Evolutionary conservation across 1,140 invertebrate species (phyloP).

Genomic region (Sycobia sp.): DNA sequence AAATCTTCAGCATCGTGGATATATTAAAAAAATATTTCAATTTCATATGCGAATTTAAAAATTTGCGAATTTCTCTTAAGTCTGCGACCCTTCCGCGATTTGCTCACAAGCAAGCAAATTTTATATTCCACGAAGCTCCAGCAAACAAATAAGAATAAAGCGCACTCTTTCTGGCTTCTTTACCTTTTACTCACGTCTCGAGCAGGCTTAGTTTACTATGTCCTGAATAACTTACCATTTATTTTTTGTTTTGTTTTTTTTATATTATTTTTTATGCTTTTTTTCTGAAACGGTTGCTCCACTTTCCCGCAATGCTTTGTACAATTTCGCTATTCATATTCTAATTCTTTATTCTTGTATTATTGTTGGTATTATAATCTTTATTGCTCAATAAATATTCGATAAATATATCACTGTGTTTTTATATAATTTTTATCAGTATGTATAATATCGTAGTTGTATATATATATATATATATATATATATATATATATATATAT

Average conservation of each 20-base stretch:
- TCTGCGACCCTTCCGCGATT: too few relatives aligned
- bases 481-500: too few relatives aligned
- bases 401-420: conserved; percentile 59
- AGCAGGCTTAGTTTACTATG: neutral
- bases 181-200: conserved; percentile 29
- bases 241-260: conserved; percentile 32
- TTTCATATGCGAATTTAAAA: too few relatives aligned
- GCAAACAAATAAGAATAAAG: conserved; percentile 21
- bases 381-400: conserved; percentile 59
- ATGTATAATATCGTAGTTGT: conserved; percentile 44
- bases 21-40: too few relatives aligned
- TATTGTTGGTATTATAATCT: conserved; percentile 31
- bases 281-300: conserved; percentile 27
- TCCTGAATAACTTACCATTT: too few relatives aligned
- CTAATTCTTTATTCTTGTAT: conserved; percentile 33
- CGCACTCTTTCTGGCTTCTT: conserved; percentile 14
- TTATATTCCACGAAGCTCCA: conserved; percentile 3
- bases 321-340: conserved; percentile 51
- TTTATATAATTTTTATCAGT: conserved; percentile 45
- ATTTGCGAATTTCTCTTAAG: too few relatives aligned
- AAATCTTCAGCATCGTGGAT: too few relatives aligned
- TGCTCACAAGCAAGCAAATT: neutral
- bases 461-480: too few relatives aligned
- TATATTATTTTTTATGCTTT: conserved; percentile 33
- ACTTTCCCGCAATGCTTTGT: conserved; percentile 52